Conservation (phyloP, 2,113 vertebrate genomes). For the Daboia siamensis region DNA sequence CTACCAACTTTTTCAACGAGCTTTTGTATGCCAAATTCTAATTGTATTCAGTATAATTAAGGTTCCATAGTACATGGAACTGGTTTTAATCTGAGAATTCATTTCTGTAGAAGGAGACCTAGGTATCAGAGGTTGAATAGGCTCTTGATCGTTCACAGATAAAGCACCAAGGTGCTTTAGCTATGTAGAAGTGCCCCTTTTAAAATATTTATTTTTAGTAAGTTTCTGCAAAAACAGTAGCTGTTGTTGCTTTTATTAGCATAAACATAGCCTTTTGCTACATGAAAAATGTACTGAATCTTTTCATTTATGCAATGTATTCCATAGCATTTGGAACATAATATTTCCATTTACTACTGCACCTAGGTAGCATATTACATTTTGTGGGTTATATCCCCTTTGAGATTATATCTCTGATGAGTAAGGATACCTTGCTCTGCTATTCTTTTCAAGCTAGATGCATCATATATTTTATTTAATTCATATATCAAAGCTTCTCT, state of each 20-base stretch:
- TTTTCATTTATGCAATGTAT: not conserved
- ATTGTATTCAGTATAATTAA: not conserved
- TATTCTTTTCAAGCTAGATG: not conserved
- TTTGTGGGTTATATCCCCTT: not conserved
- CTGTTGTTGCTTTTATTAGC: not conserved
- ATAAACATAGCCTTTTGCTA: not conserved
- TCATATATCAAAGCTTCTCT: not conserved
- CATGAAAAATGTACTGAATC: not conserved
- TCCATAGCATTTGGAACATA: not conserved
- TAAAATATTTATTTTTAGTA: not conserved
- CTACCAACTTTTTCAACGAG: not conserved
- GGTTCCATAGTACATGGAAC: not conserved
- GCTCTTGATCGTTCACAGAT: not conserved
- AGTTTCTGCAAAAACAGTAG: not conserved
- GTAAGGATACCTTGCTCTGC: not conserved
- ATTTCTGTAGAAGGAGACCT: not conserved
- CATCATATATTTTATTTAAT: not conserved
- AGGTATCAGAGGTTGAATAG: not conserved
- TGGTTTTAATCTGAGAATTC: not conserved
- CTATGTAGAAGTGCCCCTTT: not conserved
- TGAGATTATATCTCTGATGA: not conserved
- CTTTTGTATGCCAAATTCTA: conserved; percentile 9
- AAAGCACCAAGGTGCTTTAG: not conserved
- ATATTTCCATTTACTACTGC: not conserved
- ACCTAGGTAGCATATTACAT: not conserved